Conservation (phyloP, 2,113 vertebrate species). For the Mustelus asterias region DNA sequence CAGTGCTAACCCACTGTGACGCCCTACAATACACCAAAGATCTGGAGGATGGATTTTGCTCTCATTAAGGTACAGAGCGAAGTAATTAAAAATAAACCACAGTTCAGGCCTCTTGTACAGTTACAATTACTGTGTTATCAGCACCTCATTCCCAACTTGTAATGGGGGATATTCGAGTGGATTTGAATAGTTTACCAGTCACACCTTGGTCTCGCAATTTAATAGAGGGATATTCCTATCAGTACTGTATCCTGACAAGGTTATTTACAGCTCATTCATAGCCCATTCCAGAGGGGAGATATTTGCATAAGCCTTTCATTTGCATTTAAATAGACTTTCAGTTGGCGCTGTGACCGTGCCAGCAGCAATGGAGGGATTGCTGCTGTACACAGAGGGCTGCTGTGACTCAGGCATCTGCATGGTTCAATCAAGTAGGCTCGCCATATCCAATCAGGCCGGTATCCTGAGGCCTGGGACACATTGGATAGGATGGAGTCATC, state of each 20-base stretch:
- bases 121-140: background rate
- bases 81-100: background rate
- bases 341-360: too few species aligned
- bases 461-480: background rate
- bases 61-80: background rate
- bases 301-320: conserved; percentile 5
- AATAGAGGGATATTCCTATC: background rate
- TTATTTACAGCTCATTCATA: background rate
- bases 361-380: background rate
- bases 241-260: background rate
- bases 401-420: background rate
- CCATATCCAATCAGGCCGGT: background rate
- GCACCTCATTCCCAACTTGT: background rate
- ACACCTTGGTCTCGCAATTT: background rate
- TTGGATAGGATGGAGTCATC: background rate
- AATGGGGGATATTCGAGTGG: background rate
- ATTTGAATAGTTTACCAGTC: background rate
- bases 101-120: background rate
- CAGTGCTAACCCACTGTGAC: background rate
- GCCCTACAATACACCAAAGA: background rate
- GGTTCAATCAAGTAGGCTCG: background rate
- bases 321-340: conserved; percentile 18
- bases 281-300: background rate
- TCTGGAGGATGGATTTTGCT: background rate
- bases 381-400: background rate